phyloP scores from a whole-genome alignment of 2,113 vertebrate species.

The Zosterops japonicus region DNA sequence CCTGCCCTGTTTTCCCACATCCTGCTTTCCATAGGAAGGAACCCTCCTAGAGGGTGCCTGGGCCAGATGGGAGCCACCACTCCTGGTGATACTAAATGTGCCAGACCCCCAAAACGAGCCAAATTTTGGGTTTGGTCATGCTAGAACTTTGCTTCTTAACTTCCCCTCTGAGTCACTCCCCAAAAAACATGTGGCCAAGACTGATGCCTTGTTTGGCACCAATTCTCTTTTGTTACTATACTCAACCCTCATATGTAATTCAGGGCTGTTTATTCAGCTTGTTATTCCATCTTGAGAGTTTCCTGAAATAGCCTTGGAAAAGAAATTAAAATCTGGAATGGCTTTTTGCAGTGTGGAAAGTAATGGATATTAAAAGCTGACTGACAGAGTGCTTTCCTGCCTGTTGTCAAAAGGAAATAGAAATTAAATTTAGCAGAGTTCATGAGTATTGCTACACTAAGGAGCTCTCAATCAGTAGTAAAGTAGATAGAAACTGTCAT shows the following conservation, averaged over 20 bases:
- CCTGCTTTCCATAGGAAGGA: background rate
- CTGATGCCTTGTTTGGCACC: background rate
- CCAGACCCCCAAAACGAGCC: background rate
- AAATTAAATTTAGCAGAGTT: slow-evolving; percentile 60
- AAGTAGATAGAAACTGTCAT: slow-evolving; percentile 42
- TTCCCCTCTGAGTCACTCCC: background rate
- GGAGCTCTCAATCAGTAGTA: slow-evolving; percentile 41
- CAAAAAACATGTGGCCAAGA: accelerated
- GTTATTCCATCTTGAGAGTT: background rate
- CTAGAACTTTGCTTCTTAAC: background rate
- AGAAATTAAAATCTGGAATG: background rate
- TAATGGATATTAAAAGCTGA: slow-evolving; percentile 24
- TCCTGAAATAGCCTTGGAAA: slow-evolving; percentile 18
- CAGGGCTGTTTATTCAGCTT: background rate
- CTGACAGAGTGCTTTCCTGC: slow-evolving; percentile 7
- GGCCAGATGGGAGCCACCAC: background rate
- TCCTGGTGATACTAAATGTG: background rate
- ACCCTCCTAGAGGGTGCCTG: accelerated
- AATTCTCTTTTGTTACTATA: background rate
- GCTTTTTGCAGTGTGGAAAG: background rate
- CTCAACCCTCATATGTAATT: background rate
- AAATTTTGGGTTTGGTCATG: background rate
- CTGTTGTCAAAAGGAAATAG: slow-evolving; percentile 46
- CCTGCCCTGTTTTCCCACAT: background rate
- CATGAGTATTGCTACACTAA: slow-evolving; percentile 36